A percentile compares a stretch with the other conserved stretches of the same genome.
phyloP scores from a whole-genome alignment of 1,140 invertebrate species.

The Pogonomyrmex californicus region DNA sequence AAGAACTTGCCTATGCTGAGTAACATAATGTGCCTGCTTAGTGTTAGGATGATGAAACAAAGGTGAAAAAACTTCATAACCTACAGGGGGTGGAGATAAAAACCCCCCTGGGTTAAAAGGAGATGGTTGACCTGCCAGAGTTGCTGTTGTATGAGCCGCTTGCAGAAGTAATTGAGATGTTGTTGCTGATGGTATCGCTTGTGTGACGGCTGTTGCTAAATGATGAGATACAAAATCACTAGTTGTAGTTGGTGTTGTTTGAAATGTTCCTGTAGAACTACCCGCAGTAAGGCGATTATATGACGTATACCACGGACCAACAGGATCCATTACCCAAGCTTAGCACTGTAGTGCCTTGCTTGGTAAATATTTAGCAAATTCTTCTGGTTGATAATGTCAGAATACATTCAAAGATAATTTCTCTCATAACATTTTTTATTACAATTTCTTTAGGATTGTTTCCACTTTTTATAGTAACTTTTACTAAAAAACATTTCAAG shows the following conservation, averaged over 20 bases:
- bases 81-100: constrained; percentile 89
- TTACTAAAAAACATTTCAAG: constrained; percentile 55
- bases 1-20: constrained; percentile 88
- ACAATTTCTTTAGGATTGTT: constrained; percentile 55
- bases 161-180: constrained; percentile 89
- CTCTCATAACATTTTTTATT: constrained; percentile 75
- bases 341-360: constrained; percentile 81
- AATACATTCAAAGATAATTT: constrained; percentile 47
- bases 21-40: constrained; percentile 89
- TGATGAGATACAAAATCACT: constrained; percentile 90
- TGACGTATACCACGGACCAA: constrained; percentile 92
- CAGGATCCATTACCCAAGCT: constrained; percentile 90
- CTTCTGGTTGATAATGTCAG: constrained; percentile 58
- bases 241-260: constrained; percentile 82
- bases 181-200: constrained; percentile 87
- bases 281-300: constrained; percentile 90
- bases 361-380: constrained; percentile 73
- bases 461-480: constrained; percentile 14
- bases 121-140: constrained; percentile 89
- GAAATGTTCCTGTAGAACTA: constrained; percentile 88
- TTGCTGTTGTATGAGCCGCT: constrained; percentile 89
- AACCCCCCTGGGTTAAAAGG: constrained; percentile 91
- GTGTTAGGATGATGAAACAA: constrained; percentile 90
- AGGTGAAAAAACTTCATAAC: constrained; percentile 91
- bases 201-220: constrained; percentile 84